phyloP scores from a whole-genome alignment of 2,797 vertebrate genomes.

The Perodicticus potto region DNA sequence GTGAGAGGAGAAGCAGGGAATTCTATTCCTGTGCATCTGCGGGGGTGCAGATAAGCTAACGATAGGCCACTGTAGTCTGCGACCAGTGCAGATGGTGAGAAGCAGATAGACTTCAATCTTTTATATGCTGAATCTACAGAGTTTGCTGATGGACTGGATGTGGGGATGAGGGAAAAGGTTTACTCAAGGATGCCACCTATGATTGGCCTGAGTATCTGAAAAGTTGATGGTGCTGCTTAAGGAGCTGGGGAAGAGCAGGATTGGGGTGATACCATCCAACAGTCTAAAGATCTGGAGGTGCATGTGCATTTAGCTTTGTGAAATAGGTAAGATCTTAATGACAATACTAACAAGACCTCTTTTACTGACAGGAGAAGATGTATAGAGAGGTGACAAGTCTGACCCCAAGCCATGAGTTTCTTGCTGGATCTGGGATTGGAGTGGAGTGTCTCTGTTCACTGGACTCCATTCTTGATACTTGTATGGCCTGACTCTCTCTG shows the following conservation, averaged over 20 bases:
- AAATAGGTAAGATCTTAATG: not conserved
- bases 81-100: not conserved
- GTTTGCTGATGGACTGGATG: not conserved
- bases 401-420: not conserved
- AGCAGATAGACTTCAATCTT: not conserved
- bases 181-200: not conserved
- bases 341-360: not conserved
- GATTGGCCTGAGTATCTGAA: not conserved
- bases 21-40: not conserved
- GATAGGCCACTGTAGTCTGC: not conserved
- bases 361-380: not conserved
- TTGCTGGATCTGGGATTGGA: not conserved
- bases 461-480: not conserved
- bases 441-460: not conserved
- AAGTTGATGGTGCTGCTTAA: not conserved
- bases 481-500: not conserved
- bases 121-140: not conserved
- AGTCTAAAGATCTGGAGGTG: not conserved
- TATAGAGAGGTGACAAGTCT: not conserved
- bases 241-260: not conserved
- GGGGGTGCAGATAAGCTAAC: not conserved
- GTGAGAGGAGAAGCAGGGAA: not conserved
- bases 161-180: not conserved
- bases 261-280: not conserved
- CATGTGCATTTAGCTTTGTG: not conserved